Evolutionary conservation across 1,140 invertebrate species (phyloP), one percentile per base, ranked within the genome.

Genomic region (Sweltsa coloradensis): DNA sequence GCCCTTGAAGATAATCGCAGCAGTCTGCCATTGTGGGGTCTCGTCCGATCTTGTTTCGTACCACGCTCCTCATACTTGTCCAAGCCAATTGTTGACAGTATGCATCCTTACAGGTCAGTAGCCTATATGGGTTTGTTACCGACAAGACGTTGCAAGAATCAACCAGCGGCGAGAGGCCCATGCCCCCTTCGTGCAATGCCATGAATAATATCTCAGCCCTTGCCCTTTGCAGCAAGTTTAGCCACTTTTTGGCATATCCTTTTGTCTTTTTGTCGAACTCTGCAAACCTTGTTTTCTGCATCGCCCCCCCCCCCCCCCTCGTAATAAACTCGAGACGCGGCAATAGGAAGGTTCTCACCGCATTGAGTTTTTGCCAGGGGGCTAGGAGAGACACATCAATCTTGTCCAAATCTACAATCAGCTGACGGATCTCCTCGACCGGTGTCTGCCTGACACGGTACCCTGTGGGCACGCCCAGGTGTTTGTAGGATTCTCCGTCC

Each of bases 361-460:
- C 57, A 25, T 68, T 60, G 5, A 65, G 29, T 43, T 63, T 63
- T 50, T 67, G 62, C 61, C 66, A 66, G 0, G 63, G 63, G 3
- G 63, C 59, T 0, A 65, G 57, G 0, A 56, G 40, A 1, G 55
- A 57, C 0, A 9, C 3, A 41, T 60, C 50, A 0, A 64, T 23
- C 3, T 19, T 31, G 0, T 9, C 6, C 0, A 58, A 39, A 3
- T 63, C 54, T 1, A 25, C 24, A 2, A 46, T 14, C 36, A 59
- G 39, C 0, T 37, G 29, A 0, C 44, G 41, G 0, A 62, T 44
- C 6, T 54, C 51, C 0, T 39, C 21, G 11, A 45, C 40, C 1
- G 57, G 57, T 1, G 51, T 60, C 19, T 56, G 55, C 2, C 50
- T 19, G 1, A 60, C 51, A 2, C 41, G 40, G 31, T 55, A 51